Conservation (phyloP, 2,888 invertebrate species). For the Brachyptera putata region DNA sequence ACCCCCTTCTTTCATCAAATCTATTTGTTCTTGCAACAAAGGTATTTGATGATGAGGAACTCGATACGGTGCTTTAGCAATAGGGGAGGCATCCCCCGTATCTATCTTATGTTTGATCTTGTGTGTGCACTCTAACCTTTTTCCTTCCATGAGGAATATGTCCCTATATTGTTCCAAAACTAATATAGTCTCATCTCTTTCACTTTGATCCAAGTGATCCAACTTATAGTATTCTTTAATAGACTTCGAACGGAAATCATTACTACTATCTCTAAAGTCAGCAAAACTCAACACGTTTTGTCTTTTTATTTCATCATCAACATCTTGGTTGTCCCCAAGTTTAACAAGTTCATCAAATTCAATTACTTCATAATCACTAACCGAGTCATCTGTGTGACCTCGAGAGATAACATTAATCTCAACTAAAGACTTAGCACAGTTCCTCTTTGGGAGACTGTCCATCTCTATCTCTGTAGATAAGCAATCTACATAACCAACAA, state of each 20-base stretch:
- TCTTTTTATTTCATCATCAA: background rate
- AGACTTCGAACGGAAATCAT: background rate
- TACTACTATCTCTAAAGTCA: background rate
- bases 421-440: too few relatives aligned
- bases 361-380: background rate
- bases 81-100: background rate
- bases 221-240: background rate
- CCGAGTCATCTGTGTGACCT: too few relatives aligned
- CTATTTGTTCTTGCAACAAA: background rate
- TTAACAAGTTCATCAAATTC: background rate
- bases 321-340: background rate
- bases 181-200: background rate
- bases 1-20: background rate
- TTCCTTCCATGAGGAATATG: background rate
- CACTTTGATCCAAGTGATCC: background rate
- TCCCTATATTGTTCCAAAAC: background rate
- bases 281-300: background rate
- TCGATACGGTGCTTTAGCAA: background rate
- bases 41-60: background rate
- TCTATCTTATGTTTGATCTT: background rate
- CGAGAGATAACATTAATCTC: too few relatives aligned
- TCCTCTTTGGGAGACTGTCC: too few relatives aligned
- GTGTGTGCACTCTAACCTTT: background rate
- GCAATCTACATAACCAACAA: background rate
- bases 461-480: too few relatives aligned